Percentiles rank a stretch among this genome's conserved stretches.
phyloP scores from a whole-genome alignment of 23 tunicate species.

The Trididemnum nubilum region DNA sequence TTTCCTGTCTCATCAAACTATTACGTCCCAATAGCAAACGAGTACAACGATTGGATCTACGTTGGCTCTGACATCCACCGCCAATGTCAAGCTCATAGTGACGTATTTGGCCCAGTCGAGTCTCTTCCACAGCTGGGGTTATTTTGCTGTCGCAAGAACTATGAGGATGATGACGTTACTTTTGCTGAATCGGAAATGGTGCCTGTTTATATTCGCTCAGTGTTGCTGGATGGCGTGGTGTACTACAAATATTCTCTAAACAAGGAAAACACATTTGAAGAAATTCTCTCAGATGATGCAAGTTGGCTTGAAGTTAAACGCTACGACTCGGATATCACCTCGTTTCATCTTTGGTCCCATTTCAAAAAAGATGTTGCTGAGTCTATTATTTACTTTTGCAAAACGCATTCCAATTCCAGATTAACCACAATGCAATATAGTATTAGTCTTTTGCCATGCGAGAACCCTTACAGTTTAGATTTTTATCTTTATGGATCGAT shows the following conservation, averaged over 20 bases:
- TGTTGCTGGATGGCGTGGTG: background rate
- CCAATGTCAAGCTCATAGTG: constrained; percentile 30
- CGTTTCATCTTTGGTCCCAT: constrained; percentile 51
- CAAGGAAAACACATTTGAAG: constrained; percentile 13
- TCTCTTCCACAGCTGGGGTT: background rate
- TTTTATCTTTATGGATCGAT: constrained; percentile 52
- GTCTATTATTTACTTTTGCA: constrained; percentile 53
- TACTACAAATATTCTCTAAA: constrained; percentile 35
- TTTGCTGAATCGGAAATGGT: background rate
- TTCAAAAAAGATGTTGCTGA: constrained; percentile 30
- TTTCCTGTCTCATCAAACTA: background rate
- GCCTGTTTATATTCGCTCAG: constrained; percentile 17
- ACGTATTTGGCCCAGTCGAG: constrained; percentile 28
- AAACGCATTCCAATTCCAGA: background rate
- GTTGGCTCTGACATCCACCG: constrained; percentile 19
- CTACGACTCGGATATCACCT: constrained; percentile 28
- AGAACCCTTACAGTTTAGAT: constrained; percentile 23
- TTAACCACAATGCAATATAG: constrained; percentile 26
- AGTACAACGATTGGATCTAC: constrained; percentile 65
- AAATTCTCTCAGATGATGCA: constrained; percentile 1
- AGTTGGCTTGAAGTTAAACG: constrained; percentile 37
- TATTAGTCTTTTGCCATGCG: constrained; percentile 36
- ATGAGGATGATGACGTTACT: background rate
- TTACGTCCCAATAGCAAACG: constrained; percentile 57
- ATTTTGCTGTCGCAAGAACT: constrained; percentile 24